Evolutionary conservation across 2,113 vertebrate genomes (phyloP), one percentile per base, ranked within the genome.

Genomic region (Thermophis baileyi): DNA sequence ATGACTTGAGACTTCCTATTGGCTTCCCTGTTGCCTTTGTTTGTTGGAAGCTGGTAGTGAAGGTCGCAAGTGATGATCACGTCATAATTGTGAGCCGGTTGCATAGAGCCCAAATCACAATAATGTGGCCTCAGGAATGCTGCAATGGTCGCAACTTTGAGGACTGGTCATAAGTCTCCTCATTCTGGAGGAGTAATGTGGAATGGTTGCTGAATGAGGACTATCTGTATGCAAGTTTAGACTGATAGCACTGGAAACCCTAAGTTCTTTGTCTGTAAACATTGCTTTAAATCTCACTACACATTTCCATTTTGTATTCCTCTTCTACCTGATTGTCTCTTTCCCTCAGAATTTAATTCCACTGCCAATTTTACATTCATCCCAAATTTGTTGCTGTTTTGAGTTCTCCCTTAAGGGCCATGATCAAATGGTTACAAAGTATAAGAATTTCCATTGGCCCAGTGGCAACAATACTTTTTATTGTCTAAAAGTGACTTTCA

Each of bases 321-420:
- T 85, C 93, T 94, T 92, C 91, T 92, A 74, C 87, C 95, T 93
- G 69, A 55, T 90, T 94, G 27, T 3, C 4, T 90, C 53, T 91
- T 87, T 49, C 8, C 50, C 1, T 93, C 12, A 91, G 89, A 35
- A 94, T 96, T 94, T 87, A 92, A 87, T 94, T 95, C 94, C 91
- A 88, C 6, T 93, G 94, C 94, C 69, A 89, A 54, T 86, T 94
- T 4, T 5, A 35, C n/a, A 22, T n/a, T 91, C 89, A 0, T 3
- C 69, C 3, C 24, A 63, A 1, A 0, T 0, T n/a, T 88, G 4
- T 0, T 90, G 35, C 49, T 90, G 88, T 40, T 81, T 94, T 88
- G 3, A 0, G 0, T 92, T 24, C 9, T 85, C 27, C 85, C 63
- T 4, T 9, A 55, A 91, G 51, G 91, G 40, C 91, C 57, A 1